These are phyloP conservation scores for Scaptomyza caliginosa DNA, from an alignment of 2,888 invertebrate species.

Conservation along the genomic window DNA sequence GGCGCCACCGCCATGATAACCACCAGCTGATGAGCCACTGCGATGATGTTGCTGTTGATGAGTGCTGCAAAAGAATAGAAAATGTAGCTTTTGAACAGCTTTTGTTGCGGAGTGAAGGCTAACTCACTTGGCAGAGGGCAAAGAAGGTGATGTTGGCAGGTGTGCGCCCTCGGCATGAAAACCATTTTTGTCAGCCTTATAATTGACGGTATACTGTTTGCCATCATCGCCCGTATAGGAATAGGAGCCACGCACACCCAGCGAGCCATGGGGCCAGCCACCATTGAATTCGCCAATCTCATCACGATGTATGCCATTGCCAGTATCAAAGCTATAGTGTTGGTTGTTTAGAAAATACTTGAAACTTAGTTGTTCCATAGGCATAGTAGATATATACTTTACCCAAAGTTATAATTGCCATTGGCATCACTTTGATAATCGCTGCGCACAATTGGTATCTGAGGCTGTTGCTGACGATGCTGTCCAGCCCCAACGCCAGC, in stretches of 20 bases:
- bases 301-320: constrained; percentile 87
- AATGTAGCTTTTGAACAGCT: too few species aligned
- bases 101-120: too few species aligned
- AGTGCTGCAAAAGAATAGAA: constrained; percentile 38
- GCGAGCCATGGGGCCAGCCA: constrained; percentile 86
- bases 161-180: constrained; percentile 91
- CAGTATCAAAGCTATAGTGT: constrained; percentile 87
- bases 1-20: constrained; percentile 36
- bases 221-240: constrained; percentile 88
- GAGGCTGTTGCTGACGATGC: constrained; percentile 60
- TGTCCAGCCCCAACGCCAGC: constrained; percentile 22
- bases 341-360: constrained; percentile 45
- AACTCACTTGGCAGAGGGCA: constrained; percentile 85
- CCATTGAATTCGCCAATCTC: constrained; percentile 86
- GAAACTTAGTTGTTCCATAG: too few species aligned
- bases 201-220: constrained; percentile 87
- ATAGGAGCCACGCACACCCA: constrained; percentile 87
- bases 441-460: constrained; percentile 87
- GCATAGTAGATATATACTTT: too few species aligned
- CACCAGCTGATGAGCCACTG: constrained; percentile 34
- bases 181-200: constrained; percentile 90
- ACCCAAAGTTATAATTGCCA: constrained; percentile 88
- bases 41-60: constrained; percentile 47
- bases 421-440: constrained; percentile 87
- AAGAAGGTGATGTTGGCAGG: constrained; percentile 90